A percentile compares a stretch with the other conserved stretches of the same genome.
These are phyloP conservation scores for Tetrapedia diversipes DNA, from an alignment of 2,888 invertebrate genomes.

Conservation along the genomic window DNA sequence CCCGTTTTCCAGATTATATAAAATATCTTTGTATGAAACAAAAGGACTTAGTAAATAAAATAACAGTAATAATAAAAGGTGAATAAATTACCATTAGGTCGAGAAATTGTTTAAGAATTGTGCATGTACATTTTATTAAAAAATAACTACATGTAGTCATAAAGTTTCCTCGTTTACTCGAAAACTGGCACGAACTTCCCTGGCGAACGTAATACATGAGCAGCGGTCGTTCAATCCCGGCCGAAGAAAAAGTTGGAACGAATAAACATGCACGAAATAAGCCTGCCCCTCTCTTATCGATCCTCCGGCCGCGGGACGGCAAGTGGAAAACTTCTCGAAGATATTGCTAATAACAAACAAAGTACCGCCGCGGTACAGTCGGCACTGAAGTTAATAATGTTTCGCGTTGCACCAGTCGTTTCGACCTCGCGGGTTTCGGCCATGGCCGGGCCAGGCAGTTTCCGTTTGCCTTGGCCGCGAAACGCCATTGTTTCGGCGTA, in stretches of 20 bases:
- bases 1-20: too few relatives aligned
- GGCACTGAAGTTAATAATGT: constrained; percentile 28
- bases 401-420: constrained; percentile 12
- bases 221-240: background rate
- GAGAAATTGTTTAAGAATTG: too few relatives aligned
- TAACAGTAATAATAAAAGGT: too few relatives aligned
- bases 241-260: background rate
- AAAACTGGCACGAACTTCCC: too few relatives aligned
- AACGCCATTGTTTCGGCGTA: constrained; percentile 2
- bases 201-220: too few relatives aligned
- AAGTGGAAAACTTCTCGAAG: constrained; percentile 41
- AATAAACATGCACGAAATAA: constrained; percentile 24
- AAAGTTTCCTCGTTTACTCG: too few relatives aligned
- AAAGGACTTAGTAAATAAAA: too few relatives aligned
- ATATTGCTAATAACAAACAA: constrained; percentile 41
- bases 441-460: background rate
- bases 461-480: constrained; percentile 1
- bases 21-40: too few relatives aligned
- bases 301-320: background rate
- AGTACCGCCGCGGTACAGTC: background rate
- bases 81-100: too few relatives aligned
- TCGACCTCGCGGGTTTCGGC: background rate
- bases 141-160: too few relatives aligned
- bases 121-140: too few relatives aligned
- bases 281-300: constrained; percentile 21